Conservation (phyloP, 2,888 invertebrate genomes). For the Teinopalpus imperialis region DNA sequence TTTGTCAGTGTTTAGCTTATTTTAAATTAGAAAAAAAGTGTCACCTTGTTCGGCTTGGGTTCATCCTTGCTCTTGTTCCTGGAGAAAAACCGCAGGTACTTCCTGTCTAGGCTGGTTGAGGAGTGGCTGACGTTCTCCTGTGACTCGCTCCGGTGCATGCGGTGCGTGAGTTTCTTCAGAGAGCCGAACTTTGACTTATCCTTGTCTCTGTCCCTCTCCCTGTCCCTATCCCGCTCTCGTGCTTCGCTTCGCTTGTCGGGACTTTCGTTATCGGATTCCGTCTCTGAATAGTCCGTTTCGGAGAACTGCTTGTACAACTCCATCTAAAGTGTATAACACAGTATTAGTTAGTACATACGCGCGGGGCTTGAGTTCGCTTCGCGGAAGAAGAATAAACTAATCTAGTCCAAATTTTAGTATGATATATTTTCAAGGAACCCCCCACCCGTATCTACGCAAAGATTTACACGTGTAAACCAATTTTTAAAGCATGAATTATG, state of each 20-base stretch:
- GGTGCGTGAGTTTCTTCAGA: constrained; percentile 85
- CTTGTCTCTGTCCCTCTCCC: constrained; percentile 51
- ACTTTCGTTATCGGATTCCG: constrained; percentile 60
- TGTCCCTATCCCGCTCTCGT: constrained; percentile 36
- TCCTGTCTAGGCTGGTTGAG: constrained; percentile 86
- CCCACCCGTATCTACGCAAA: too few species aligned
- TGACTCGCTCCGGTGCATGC: constrained; percentile 67
- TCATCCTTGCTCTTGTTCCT: constrained; percentile 72
- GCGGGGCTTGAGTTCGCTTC: too few species aligned
- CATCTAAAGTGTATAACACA: constrained; percentile 40
- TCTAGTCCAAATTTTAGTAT: too few species aligned
- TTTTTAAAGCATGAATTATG: too few species aligned
- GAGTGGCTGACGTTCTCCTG: constrained; percentile 70
- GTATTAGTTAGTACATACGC: background rate
- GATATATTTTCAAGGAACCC: too few species aligned
- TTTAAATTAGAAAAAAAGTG: background rate
- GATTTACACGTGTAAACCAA: too few species aligned
- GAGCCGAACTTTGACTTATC: constrained; percentile 85
- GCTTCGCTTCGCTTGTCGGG: constrained; percentile 40
- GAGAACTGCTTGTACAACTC: constrained; percentile 75
- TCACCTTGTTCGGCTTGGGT: constrained; percentile 51
- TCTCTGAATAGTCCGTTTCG: constrained; percentile 84
- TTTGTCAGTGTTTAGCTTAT: too few species aligned
- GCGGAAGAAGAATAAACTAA: too few species aligned
- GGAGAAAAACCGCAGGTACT: constrained; percentile 82